Base-by-base conservation (phyloP, 2,113 vertebrate species). In the Astur gentilis region DNA sequence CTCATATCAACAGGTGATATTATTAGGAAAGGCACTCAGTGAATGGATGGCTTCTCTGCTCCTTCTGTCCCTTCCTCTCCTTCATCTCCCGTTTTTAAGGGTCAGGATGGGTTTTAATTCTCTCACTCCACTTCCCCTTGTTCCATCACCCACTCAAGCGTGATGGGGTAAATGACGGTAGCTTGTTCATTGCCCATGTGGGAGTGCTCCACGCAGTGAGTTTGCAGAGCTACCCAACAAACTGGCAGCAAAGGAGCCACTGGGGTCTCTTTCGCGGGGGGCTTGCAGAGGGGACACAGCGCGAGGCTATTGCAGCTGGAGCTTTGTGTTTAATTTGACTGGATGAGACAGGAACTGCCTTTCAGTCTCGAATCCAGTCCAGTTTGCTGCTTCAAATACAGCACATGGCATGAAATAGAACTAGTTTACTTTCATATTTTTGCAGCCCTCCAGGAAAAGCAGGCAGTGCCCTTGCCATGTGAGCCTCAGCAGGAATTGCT, bases 271-370 rank as follows among this genome's bases (percentile, higher is more conserved):
- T 82, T 71, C 52, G 21, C 40, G 40, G 42, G 15, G 36, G 45
- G 15, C 16, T 1, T 45, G 36, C 16, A 66, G 60, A 40, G 32
- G 16, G 27, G 7, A 58, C 0, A 1, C 64, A 29, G 34, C 0
- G 1, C 78, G 50, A 72, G 11, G 40, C 13, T 47, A 7, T 45
- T 57, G 60, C 42, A 87, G 36, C 42, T 50, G 2, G 0, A 83
- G 34, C 9, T 65, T 73, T 64, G 45, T 29, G 6, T 67, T 87
- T 73, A 27, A 21, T 75, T 93, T 69, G 44, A 64, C 19, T n/a
- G 55, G 9, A 42, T 7, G 38, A 87, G 77, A 42, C 10, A 75
- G 31, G 64, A 83, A 69, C 44, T 47, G 44, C 3, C 22, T 69
- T 64, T 83, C 61, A 38, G 44, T 38, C 61, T 65, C 3, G 1